These are phyloP conservation scores for Ochotona princeps DNA, from an alignment of 2,113 vertebrate genomes.

Conservation along the genomic window DNA sequence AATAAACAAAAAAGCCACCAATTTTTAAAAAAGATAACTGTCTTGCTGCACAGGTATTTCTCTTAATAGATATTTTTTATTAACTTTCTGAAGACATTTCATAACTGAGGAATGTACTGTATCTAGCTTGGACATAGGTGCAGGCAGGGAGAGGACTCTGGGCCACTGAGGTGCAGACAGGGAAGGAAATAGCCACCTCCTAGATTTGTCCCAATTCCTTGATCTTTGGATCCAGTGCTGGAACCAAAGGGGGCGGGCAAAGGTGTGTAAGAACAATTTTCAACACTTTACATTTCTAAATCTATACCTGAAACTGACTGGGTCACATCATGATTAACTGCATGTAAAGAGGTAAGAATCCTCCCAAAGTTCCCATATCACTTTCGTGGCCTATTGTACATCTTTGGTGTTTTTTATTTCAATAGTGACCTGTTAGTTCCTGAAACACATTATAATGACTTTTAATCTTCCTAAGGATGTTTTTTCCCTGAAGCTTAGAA, in stretches of 20 bases:
- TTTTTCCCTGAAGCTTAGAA: conserved; percentile 37
- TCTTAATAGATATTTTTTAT: too few relatives aligned
- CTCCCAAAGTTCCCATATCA: conserved; percentile 11
- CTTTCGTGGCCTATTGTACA: neutral
- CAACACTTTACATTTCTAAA: conserved; percentile 50
- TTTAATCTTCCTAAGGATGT: conserved; percentile 37
- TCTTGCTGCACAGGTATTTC: too few relatives aligned
- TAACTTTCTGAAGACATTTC: too few relatives aligned
- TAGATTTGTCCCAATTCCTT: conserved; percentile 23
- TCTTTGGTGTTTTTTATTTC: conserved; percentile 17
- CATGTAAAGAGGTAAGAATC: conserved; percentile 23
- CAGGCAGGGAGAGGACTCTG: neutral
- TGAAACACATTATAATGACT: conserved; percentile 20
- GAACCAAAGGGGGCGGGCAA: neutral
- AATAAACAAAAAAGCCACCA: too few relatives aligned
- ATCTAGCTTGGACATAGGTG: neutral
- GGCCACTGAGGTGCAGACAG: neutral
- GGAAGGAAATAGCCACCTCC: conserved; percentile 14
- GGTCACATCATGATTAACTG: neutral
- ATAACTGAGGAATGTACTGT: neutral
- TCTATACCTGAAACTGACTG: conserved; percentile 27
- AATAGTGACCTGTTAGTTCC: conserved; percentile 51
- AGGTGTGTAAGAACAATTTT: conserved; percentile 10
- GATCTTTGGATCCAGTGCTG: neutral
- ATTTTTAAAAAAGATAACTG: too few relatives aligned